Evolutionary conservation across 1,140 invertebrate genomes (phyloP).

Genomic region (Scaptomyza graminum): DNA sequence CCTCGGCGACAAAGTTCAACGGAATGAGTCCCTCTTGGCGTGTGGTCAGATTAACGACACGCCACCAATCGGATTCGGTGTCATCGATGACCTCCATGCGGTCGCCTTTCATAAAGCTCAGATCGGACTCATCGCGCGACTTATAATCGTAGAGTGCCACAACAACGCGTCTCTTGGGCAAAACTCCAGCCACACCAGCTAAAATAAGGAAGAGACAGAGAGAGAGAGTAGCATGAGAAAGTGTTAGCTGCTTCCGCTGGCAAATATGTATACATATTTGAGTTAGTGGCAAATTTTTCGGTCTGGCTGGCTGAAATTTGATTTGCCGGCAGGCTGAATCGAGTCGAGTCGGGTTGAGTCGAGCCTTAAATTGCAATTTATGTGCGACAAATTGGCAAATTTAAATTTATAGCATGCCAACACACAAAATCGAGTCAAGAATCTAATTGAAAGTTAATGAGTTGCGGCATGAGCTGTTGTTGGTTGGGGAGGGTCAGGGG

Average conservation of each 20-base stretch:
- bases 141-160: slow-evolving; percentile 96
- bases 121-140: slow-evolving; percentile 94
- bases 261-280: neutral
- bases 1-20: slow-evolving; percentile 96
- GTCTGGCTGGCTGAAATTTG: slow-evolving; percentile 67
- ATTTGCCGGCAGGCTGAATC: slow-evolving; percentile 53
- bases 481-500: no score
- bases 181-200: slow-evolving; percentile 76
- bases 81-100: slow-evolving; percentile 95
- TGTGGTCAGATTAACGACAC: slow-evolving; percentile 93
- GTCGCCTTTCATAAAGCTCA: slow-evolving; percentile 96
- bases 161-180: slow-evolving; percentile 88
- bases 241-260: neutral
- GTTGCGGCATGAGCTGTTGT: slow-evolving; percentile 16
- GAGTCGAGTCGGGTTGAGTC: slow-evolving; percentile 13
- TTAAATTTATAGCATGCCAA: slow-evolving; percentile 41
- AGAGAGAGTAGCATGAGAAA: neutral
- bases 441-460: slow-evolving; percentile 76
- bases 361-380: slow-evolving; percentile 74
- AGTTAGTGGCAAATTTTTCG: slow-evolving; percentile 61
- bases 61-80: slow-evolving; percentile 96
- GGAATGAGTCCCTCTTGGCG: slow-evolving; percentile 95
- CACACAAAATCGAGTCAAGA: slow-evolving; percentile 51
- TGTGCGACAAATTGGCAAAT: slow-evolving; percentile 68
- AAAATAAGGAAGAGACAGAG: neutral